Evolutionary conservation across 2,888 invertebrate species (phyloP), one percentile per base, ranked within the genome.

Genomic region (Zygaena filipendulae): DNA sequence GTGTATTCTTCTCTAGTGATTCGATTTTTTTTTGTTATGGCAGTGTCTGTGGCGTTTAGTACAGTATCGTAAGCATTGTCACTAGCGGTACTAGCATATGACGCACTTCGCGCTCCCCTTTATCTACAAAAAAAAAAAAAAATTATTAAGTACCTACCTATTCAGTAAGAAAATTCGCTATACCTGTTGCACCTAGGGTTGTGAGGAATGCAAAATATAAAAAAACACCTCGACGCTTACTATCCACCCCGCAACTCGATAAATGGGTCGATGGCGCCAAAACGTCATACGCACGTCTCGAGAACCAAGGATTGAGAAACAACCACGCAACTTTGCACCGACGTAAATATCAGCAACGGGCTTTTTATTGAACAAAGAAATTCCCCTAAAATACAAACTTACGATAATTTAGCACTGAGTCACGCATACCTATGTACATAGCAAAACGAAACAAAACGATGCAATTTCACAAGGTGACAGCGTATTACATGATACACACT

Each of bases 401-500:
- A 55, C 48, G 38, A 42, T 49, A 43, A 47, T 46, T 52, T 54
- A 46, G 37, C 43, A 58, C 59, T 59, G 60, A 64, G 47, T 68
- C 61, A 59, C 29, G 32, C 38, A 30, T n/a, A n/a, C n/a, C 32
- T 32, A 33, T 27, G 33, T 58, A 52, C 42, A 51, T 47, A 47
- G 52, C 53, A 50, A 39, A 50, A 47, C 40, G 52, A 44, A 45
- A 43, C 33, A 49, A 59, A 60, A 57, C 67, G 57, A 71, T 69
- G 64, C 63, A 77, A 69, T 80, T 80, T 79, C 77, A 75, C 75
- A 79, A 75, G 59, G 57, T 55, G 62, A 69, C 60, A 57, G 62
- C n/a, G n/a, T 71, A 66, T 79, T 79, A 80, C 77, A 75, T 75
- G 77, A 75, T 72, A 70, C 69, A 70, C 69, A 80, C 80, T 81